Conservation (phyloP, 2,797 vertebrate species). For the Chloroceryle inda region DNA sequence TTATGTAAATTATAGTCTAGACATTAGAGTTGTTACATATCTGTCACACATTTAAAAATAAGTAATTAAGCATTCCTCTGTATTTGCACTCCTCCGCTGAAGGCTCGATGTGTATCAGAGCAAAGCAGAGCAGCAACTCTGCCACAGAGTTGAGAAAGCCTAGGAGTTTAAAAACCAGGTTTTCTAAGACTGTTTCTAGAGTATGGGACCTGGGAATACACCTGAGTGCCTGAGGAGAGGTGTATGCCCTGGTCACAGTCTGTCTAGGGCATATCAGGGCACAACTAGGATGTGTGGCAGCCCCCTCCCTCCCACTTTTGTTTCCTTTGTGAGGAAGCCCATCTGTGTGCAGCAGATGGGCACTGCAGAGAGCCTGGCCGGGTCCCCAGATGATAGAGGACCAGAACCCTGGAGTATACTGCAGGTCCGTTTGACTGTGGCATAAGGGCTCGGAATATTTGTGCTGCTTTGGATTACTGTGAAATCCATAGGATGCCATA, state of each 20-base stretch:
- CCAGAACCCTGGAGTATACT: neutral
- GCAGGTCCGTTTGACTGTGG: neutral
- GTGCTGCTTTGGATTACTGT: neutral
- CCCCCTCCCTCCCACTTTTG: conserved; percentile 12
- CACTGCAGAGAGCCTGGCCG: conserved; percentile 34
- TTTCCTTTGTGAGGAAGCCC: conserved; percentile 53
- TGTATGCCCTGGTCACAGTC: neutral
- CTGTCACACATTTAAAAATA: neutral
- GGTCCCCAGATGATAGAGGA: conserved; percentile 51
- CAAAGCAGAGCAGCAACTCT: neutral
- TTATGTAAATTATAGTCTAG: conserved; percentile 41
- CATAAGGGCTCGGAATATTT: neutral
- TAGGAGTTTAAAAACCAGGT: neutral
- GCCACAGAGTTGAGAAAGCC: neutral
- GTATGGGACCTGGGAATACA: neutral
- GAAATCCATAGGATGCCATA: neutral
- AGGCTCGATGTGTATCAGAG: neutral
- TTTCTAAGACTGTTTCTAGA: neutral
- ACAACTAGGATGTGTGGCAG: neutral
- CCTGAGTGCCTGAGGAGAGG: neutral
- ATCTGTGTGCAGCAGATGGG: conserved; percentile 69
- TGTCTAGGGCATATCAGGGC: conserved; percentile 57
- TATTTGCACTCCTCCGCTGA: neutral
- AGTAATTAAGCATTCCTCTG: neutral
- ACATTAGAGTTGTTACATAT: neutral